Base-by-base conservation (phyloP, 2,797 vertebrate genomes). In the Neopelma chrysocephalum region DNA sequence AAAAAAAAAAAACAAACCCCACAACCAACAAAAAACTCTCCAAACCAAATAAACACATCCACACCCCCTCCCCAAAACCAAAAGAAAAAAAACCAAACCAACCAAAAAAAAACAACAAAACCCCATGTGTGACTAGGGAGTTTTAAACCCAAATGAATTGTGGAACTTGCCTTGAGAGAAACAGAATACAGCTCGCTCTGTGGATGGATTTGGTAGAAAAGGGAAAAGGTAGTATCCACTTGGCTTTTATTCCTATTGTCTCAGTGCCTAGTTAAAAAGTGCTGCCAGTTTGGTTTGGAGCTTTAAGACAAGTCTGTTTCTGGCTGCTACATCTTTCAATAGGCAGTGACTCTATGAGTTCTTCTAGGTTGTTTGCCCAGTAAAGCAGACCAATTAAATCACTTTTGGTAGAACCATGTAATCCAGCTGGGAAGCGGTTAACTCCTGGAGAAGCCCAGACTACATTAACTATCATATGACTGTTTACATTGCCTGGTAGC, bases 91-190 rank as follows among this genome's bases (percentile, higher is more conserved):
- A 16, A 56, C 20, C 8, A 53, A 50, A 43, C 4, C 10, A 62
- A 26, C 1, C 2, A 8, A 38, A 45, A 60, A 32, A 9, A 6
- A 0, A 15, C 42, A 68, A 15, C 34, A 36, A 61, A 75, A 9
- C 2, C 0, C 3, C 10, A 17, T 4, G 3, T 20, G 6, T 42
- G 14, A 31, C 32, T n/a, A n/a, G 11, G 15, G 45, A 89, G 31
- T 23, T 87, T 71, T 73, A 51, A 93, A 81, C 8, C 5, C 34
- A 89, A n/a, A 76, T 23, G 10, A 62, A 51, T 8, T 40, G 31
- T 76, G 38, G 36, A 42, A 48, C 25, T 64, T 58, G 17, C n/a
- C 36, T 61, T 62, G 40, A 71, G 9, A 6, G 16, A 25, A 29
- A 53, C 4, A 56, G 51, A 76, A 76, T 56, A 62, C 53, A 9